phyloP scores from a whole-genome alignment of 2,113 vertebrate genomes.

The Chaetodon trifascialis region DNA sequence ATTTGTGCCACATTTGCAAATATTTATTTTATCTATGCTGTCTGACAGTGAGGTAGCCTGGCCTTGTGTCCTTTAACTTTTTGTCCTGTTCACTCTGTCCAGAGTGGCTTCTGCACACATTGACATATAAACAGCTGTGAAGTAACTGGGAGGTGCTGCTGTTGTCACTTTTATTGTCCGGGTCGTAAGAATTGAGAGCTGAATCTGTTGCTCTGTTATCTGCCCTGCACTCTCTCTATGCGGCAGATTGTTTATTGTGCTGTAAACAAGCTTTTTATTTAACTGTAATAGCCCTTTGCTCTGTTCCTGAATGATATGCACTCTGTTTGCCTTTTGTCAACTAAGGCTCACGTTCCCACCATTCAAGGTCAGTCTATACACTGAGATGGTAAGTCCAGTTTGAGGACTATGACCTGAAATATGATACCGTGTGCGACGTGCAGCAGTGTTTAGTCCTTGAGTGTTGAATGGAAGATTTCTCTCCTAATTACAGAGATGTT shows the following conservation, averaged over 20 bases:
- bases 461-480: background rate
- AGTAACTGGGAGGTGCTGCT: background rate
- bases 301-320: slow-evolving; percentile 24
- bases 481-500: background rate
- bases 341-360: slow-evolving; percentile 56
- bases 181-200: slow-evolving; percentile 7
- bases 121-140: slow-evolving; percentile 30
- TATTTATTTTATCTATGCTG: background rate
- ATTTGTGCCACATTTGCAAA: background rate
- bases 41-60: background rate
- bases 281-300: slow-evolving; percentile 32
- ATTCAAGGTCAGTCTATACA: slow-evolving; percentile 47
- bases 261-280: slow-evolving; percentile 36
- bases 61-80: slow-evolving; percentile 15
- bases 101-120: background rate
- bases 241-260: slow-evolving; percentile 33
- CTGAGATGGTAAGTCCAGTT: slow-evolving; percentile 58
- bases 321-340: slow-evolving; percentile 57
- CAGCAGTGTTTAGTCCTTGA: slow-evolving; percentile 1
- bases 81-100: slow-evolving; percentile 1
- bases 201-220: slow-evolving; percentile 16
- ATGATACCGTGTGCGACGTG: slow-evolving; percentile 28
- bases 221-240: background rate
- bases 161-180: slow-evolving; percentile 1
- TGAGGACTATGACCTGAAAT: slow-evolving; percentile 52